Conservation (phyloP, 2,888 invertebrate genomes). For the Lasioglossum pauxillum region DNA sequence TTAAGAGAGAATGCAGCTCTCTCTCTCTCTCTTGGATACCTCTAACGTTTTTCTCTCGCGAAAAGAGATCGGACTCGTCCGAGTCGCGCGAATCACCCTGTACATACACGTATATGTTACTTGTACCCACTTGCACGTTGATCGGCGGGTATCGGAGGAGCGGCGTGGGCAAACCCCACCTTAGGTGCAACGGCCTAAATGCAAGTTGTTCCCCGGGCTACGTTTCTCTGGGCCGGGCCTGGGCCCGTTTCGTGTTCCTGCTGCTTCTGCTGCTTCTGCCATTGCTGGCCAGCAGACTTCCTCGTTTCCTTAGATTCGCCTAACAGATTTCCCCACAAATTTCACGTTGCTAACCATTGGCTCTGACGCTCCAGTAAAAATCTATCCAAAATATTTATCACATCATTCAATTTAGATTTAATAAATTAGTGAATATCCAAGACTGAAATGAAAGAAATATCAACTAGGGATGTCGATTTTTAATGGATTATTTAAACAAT, state of each 20-base stretch:
- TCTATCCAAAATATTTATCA: neutral
- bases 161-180: conserved; percentile 75
- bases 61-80: neutral
- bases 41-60: neutral
- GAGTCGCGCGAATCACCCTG: conserved; percentile 1
- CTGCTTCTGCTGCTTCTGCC: conserved; percentile 10
- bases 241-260: conserved; percentile 46
- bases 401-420: neutral
- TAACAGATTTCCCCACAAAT: neutral
- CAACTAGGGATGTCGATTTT: too few species aligned
- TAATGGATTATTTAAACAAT: too few species aligned
- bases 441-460: too few species aligned
- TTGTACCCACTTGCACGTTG: conserved; percentile 57
- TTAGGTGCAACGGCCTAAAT: conserved; percentile 82
- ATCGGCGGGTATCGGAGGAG: conserved; percentile 54
- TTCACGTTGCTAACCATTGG: neutral
- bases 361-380: neutral
- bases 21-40: neutral
- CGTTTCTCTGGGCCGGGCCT: conserved; percentile 69
- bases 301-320: conserved; percentile 22
- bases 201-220: conserved; percentile 80
- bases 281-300: conserved; percentile 10
- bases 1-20: neutral
- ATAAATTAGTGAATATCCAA: neutral
- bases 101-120: conserved; percentile 39